A percentile compares a stretch with the other conserved stretches of the same genome.
phyloP scores from a whole-genome alignment of 2,888 invertebrate species.

The Heliconius cydno region DNA sequence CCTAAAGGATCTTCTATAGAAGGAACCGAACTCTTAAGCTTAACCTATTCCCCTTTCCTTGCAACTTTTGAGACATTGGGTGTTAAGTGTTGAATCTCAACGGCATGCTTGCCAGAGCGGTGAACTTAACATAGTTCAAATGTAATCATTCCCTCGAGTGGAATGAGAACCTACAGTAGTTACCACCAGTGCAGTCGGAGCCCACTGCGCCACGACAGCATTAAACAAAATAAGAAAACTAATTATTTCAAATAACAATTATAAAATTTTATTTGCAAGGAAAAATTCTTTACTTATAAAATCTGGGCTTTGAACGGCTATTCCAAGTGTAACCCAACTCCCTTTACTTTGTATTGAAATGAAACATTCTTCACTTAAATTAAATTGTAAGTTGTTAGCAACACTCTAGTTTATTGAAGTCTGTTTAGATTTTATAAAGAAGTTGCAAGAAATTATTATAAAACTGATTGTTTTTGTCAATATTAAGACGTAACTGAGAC shows the following conservation, averaged over 20 bases:
- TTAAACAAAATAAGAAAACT: too few species aligned
- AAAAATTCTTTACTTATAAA: background rate
- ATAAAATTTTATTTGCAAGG: background rate
- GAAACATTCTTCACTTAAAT: slow-evolving; percentile 14
- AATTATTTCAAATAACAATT: background rate
- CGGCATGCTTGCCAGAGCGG: too few species aligned
- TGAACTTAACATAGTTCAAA: too few species aligned
- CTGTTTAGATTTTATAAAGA: background rate
- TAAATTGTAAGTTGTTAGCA: slow-evolving; percentile 16
- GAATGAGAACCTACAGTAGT: too few species aligned
- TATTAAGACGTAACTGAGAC: background rate
- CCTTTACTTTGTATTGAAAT: slow-evolving; percentile 18
- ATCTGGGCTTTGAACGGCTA: background rate
- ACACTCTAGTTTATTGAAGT: background rate
- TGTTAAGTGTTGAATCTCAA: too few species aligned
- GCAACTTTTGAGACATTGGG: too few species aligned
- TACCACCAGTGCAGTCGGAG: too few species aligned
- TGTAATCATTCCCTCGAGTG: too few species aligned
- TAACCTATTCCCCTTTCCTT: too few species aligned
- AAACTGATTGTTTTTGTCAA: background rate
- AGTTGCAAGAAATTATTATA: background rate
- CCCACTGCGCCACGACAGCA: too few species aligned
- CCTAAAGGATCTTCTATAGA: too few species aligned
- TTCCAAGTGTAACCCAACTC: background rate
- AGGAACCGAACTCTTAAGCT: too few species aligned